Evolutionary conservation across 2,888 invertebrate species (phyloP).

Genomic region (Epinotia demarniana): DNA sequence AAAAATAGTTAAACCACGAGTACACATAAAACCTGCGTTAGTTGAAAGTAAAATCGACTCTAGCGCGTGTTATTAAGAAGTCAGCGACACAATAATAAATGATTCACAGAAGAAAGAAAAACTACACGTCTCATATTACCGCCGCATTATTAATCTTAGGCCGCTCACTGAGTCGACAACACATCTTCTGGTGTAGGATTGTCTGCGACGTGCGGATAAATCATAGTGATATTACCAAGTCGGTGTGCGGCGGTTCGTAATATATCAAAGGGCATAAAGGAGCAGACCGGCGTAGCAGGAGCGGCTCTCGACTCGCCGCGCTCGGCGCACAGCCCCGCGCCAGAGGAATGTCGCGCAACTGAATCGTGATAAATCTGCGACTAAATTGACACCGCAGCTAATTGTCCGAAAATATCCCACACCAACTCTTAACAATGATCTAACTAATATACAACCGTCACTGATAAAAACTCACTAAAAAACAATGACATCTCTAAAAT

Average conservation of each 20-base stretch:
- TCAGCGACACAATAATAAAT: constrained; percentile 54
- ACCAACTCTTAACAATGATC: neutral
- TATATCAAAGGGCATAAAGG: constrained; percentile 73
- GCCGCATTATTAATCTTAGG: constrained; percentile 66
- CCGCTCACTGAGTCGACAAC: constrained; percentile 60
- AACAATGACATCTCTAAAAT: constrained; percentile 19
- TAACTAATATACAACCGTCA: neutral
- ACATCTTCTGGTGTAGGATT: constrained; percentile 66
- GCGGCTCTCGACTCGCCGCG: constrained; percentile 52
- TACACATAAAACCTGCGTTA: constrained; percentile 43
- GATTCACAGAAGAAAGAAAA: constrained; percentile 58
- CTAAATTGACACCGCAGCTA: constrained; percentile 9
- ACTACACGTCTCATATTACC: constrained; percentile 64
- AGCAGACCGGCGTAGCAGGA: constrained; percentile 55
- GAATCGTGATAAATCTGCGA: constrained; percentile 60
- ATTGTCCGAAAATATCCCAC: neutral
- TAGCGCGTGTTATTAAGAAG: constrained; percentile 35
- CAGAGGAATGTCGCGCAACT: constrained; percentile 51
- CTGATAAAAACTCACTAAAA: constrained; percentile 18
- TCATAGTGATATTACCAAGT: constrained; percentile 74
- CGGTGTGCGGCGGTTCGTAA: constrained; percentile 66
- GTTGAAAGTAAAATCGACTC: constrained; percentile 26
- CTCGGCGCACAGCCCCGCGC: constrained; percentile 46
- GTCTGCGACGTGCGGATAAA: constrained; percentile 67
- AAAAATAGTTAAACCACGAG: constrained; percentile 58